Conservation (phyloP, 1,140 invertebrate genomes). For the Caenorhabditis briggsae region DNA sequence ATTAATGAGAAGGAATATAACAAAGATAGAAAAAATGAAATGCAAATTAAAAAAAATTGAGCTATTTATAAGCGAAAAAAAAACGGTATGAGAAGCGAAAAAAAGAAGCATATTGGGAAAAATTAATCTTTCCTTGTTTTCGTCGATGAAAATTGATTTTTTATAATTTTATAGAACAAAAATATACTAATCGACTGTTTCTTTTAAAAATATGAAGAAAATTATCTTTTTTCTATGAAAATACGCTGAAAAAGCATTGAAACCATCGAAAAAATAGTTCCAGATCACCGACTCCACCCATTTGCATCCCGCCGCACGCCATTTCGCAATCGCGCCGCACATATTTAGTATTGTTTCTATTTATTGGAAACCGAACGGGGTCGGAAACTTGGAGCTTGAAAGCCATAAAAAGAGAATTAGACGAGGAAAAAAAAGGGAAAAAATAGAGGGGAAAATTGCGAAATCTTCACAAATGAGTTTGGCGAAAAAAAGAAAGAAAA, state of each 20-base stretch:
- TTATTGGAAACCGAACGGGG: not conserved
- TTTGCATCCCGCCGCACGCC: not conserved
- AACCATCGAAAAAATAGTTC: constrained; percentile 1
- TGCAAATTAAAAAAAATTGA: not conserved
- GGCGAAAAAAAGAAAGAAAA: not conserved
- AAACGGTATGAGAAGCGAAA: not conserved
- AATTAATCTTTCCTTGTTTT: no score
- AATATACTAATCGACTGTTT: not conserved
- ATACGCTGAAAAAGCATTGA: not conserved
- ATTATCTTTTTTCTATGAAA: not conserved
- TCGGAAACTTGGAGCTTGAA: not conserved
- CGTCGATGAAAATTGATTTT: no score
- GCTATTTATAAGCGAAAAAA: not conserved
- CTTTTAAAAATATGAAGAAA: not conserved
- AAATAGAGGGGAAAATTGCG: constrained; percentile 7
- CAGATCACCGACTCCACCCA: constrained; percentile 26
- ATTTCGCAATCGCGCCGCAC: not conserved
- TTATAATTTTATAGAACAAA: not conserved
- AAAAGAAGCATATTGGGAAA: no score
- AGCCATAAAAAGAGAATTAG: constrained; percentile 26
- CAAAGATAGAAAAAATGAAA: no score
- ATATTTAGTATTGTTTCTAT: not conserved
- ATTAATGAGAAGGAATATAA: not conserved
- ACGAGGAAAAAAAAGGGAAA: not conserved
- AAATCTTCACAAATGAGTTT: constrained; percentile 53